Base-by-base conservation (phyloP, 2,888 invertebrate species). In the Lepidochrysops patricia region DNA sequence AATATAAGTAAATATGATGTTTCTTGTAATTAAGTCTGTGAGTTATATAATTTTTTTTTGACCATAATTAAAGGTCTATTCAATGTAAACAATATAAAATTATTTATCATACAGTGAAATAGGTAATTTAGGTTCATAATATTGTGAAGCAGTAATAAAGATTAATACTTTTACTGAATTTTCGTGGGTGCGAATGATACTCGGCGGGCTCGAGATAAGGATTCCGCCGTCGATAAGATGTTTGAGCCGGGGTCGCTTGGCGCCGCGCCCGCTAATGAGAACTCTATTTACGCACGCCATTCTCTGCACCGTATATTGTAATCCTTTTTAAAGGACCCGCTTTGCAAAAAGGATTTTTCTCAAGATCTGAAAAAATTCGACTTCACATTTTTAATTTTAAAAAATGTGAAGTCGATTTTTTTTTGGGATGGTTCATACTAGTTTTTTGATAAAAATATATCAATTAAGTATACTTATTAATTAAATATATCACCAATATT, bases 251-350 rank as follows among this genome's bases (percentile, higher is more conserved):
- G 27, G 27, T 52, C 27, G 27, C 52, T 52, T 52, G 13, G 52
- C 15, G 13, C 13, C 52, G 27, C 13, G 7, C 9, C 52, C 52
- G 13, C 52, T 26, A 52, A 52, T 52, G 52, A 52, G 52, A 52
- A 27, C 27, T 27, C 27, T 52, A 52, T 52, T 52, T 52, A 27
- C n/a, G 26, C 26, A 4, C 52, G 6, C 27, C 13, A 43, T 43
- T 43, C 19, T 43, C 9, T 43, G 23, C 43, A 13, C 43, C 43
- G 19, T 43, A 43, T 43, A 43, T 43, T 43, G 43, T 43, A 19
- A 43, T 23, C 43, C 29, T 43, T 43, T 43, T 43, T 43, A 43
- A 43, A 43, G 43, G 43, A 43, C 12, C 43, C 43, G 43, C 43
- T 37, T 37, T 43, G 19, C 23, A 43, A 23, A 43, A 43, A 19